Percentiles rank a stretch among this genome's conserved stretches.
Evolutionary conservation across 1,140 invertebrate genomes (phyloP).

Genomic region (Euura lappo): DNA sequence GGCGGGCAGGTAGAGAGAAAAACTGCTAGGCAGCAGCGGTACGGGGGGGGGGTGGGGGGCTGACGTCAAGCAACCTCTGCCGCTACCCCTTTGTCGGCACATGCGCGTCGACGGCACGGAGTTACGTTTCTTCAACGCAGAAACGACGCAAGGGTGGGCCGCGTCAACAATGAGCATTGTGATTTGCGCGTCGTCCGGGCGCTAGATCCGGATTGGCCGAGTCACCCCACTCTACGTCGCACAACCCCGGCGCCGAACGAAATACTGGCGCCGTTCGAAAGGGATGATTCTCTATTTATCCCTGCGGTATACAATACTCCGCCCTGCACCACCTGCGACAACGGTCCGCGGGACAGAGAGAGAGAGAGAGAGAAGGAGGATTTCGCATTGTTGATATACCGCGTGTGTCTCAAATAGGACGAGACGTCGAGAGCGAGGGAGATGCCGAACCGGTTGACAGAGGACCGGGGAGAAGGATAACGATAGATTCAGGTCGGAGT

Average conservation of each 20-base stretch:
- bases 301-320: not conserved
- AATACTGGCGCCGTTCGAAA: not conserved
- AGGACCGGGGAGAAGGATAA: slow-evolving; percentile 23
- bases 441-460: slow-evolving; percentile 2
- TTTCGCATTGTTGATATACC: too few relatives aligned
- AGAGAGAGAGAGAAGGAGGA: slow-evolving; percentile 4
- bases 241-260: not conserved
- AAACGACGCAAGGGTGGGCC: slow-evolving; percentile 39
- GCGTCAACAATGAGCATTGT: slow-evolving; percentile 62
- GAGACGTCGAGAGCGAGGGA: not conserved
- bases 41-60: not conserved
- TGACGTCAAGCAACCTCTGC: not conserved
- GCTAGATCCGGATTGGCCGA: slow-evolving; percentile 49
- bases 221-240: not conserved
- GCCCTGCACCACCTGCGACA: too few relatives aligned
- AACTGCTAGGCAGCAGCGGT: not conserved
- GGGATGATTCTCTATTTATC: not conserved
- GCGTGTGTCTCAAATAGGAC: too few relatives aligned
- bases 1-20: not conserved
- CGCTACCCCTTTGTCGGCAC: slow-evolving; percentile 1
- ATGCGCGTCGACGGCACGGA: not conserved
- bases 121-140: not conserved
- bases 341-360: not conserved
- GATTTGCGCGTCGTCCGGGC: slow-evolving; percentile 57
- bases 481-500: slow-evolving; percentile 21